Percentiles rank a stretch among this genome's conserved stretches.
phyloP scores from a whole-genome alignment of 2,888 invertebrate genomes.

The Orthosia gracilis region DNA sequence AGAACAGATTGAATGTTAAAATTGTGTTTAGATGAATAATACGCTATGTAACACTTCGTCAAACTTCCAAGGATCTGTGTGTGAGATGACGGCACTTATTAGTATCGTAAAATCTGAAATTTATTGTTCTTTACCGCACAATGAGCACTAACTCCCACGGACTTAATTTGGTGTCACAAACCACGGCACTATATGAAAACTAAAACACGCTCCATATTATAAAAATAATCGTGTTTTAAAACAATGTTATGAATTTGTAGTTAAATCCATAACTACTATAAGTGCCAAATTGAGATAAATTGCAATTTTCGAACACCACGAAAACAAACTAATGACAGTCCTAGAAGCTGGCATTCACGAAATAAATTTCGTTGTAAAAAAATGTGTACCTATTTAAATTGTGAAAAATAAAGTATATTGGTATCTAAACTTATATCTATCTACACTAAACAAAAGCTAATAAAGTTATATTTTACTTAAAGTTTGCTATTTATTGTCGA shows the following conservation, averaged over 20 bases:
- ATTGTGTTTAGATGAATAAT: constrained; percentile 36
- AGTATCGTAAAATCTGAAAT: constrained; percentile 79
- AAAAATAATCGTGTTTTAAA: background rate
- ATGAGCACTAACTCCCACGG: constrained; percentile 83
- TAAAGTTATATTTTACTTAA: too few relatives aligned
- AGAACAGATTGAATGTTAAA: constrained; percentile 17
- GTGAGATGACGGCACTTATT: constrained; percentile 62
- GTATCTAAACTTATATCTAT: too few relatives aligned
- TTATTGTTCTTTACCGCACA: constrained; percentile 81
- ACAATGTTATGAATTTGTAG: background rate
- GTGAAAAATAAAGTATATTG: too few relatives aligned
- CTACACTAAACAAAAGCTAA: background rate
- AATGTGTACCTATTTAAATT: too few relatives aligned
- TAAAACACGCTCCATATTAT: constrained; percentile 52
- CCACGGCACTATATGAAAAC: constrained; percentile 54
- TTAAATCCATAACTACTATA: background rate
- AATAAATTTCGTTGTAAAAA: too few relatives aligned
- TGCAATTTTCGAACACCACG: too few relatives aligned
- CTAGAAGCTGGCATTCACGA: too few relatives aligned
- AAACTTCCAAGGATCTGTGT: constrained; percentile 69
- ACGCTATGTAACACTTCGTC: constrained; percentile 39
- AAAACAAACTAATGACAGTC: too few relatives aligned
- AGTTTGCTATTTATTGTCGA: background rate
- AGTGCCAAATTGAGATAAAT: too few relatives aligned
- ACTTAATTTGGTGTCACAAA: constrained; percentile 69